Evolutionary conservation across 2,888 invertebrate genomes (phyloP), one percentile per base, ranked within the genome.

Genomic region (Mylabris sibirica): DNA sequence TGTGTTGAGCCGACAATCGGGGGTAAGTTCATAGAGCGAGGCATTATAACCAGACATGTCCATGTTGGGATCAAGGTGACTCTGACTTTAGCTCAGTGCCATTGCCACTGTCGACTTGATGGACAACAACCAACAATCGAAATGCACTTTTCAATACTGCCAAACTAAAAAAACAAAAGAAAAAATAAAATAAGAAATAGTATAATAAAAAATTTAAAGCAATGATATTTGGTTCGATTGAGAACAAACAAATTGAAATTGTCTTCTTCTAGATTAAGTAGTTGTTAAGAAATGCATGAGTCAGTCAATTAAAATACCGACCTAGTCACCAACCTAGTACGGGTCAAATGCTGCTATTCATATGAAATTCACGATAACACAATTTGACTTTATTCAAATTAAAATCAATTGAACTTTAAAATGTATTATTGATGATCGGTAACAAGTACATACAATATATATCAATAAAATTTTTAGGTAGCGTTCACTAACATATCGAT

Each of bases 11-110:
- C 79, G 80, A 80, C 80, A 79, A 76, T 75, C 74, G 74, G 76
- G 76, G 81, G 80, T 80, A 80, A 80, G 79, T 81, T 81, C 80
- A 81, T 81, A 81, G 80, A 81, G 75, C 76, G 75, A 78, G 75
- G 73, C 74, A 74, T 73, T 71, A 76, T 73, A 79, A 81, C 81
- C 80, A 80, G 81, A 80, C 80, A 79, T 81, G 79, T 78, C 81
- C 81, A 81, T 81, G 75, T 81, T 80, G 76, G 81, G 81, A 78
- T 78, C 78, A 79, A 80, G 80, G 80, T 80, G 80, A 73, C 70
- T 73, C 44, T 68, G 60, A 65, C 69, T 69, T 70, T 70, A 68
- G 72, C 72, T 71, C 72, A 74, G 74, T 75, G 74, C 74, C 76
- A 74, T 77, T 77, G 74, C 75, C 75, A 77, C 76, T 74, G 74